Evolutionary conservation across 2,797 vertebrate genomes (phyloP).

Genomic region (Denticeps clupeoides): DNA sequence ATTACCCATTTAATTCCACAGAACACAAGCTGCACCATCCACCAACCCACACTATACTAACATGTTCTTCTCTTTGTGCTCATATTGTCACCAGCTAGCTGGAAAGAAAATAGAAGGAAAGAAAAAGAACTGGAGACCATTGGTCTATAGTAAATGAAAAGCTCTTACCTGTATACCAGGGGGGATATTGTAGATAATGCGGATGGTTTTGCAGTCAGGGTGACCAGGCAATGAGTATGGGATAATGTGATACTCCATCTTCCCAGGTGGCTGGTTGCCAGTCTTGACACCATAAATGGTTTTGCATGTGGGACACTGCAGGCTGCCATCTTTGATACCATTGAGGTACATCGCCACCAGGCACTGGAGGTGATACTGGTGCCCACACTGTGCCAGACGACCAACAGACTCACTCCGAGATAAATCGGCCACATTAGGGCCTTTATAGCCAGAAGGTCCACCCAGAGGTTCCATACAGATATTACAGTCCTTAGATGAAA

Average conservation of each 20-base stretch:
- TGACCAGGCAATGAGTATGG: constrained; percentile 81
- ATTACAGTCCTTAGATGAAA: constrained; percentile 92
- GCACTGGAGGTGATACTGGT: constrained; percentile 84
- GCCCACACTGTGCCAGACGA: constrained; percentile 72
- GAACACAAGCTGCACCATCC: no score
- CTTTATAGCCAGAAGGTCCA: constrained; percentile 80
- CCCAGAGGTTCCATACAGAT: constrained; percentile 85
- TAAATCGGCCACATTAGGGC: constrained; percentile 56
- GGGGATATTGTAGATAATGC: constrained; percentile 90
- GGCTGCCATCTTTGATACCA: constrained; percentile 77
- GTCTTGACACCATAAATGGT: constrained; percentile 67
- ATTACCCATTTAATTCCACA: no score
- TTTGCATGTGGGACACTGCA: constrained; percentile 68
- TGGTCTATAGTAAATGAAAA: background rate
- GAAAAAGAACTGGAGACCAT: no score
- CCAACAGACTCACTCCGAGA: constrained; percentile 71
- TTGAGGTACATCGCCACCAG: constrained; percentile 93
- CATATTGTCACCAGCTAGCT: no score
- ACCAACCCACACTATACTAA: no score
- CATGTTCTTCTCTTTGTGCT: no score
- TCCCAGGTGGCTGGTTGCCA: constrained; percentile 60
- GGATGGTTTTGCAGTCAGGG: constrained; percentile 80
- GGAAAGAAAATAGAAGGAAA: no score
- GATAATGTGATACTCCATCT: constrained; percentile 70
- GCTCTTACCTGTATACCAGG: constrained; percentile 72